Percentiles rank a stretch among this genome's conserved stretches.
phyloP scores from a whole-genome alignment of 2,113 vertebrate genomes.

The Thinocorus orbignyianus region DNA sequence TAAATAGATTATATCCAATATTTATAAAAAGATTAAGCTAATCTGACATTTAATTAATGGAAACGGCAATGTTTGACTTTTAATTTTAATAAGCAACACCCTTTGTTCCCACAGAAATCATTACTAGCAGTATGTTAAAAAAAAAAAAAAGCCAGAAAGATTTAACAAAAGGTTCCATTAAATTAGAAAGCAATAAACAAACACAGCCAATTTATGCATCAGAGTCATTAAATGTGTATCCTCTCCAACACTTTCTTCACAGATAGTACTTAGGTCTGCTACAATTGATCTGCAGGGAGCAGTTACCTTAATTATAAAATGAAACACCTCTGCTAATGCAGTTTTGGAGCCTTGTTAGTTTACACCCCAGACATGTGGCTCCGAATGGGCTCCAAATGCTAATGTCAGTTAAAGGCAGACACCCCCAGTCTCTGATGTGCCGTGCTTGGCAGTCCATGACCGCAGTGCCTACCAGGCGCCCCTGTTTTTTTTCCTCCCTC shows the following conservation, averaged over 20 bases:
- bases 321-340: slow-evolving; percentile 71
- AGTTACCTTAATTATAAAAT: slow-evolving; percentile 77
- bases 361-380: slow-evolving; percentile 51
- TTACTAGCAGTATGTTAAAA: slow-evolving; percentile 12
- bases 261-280: slow-evolving; percentile 54
- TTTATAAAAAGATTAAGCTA: slow-evolving; percentile 68
- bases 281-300: slow-evolving; percentile 62
- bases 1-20: slow-evolving; percentile 60
- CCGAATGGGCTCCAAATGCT: slow-evolving; percentile 48
- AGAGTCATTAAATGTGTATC: slow-evolving; percentile 60
- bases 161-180: slow-evolving; percentile 72
- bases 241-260: slow-evolving; percentile 10
- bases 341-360: slow-evolving; percentile 59
- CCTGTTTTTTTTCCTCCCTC: background rate
- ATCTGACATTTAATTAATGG: slow-evolving; percentile 69
- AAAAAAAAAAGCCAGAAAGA: slow-evolving; percentile 5
- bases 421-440: background rate
- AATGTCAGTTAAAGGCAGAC: slow-evolving; percentile 26
- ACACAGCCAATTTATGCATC: slow-evolving; percentile 67
- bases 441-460: background rate
- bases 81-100: slow-evolving; percentile 55
- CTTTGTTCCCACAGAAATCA: slow-evolving; percentile 47
- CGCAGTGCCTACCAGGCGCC: background rate
- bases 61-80: slow-evolving; percentile 52
- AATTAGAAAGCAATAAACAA: slow-evolving; percentile 75